Evolutionary conservation across 2,113 vertebrate species (phyloP).

Genomic region (Pandion haliaetus): DNA sequence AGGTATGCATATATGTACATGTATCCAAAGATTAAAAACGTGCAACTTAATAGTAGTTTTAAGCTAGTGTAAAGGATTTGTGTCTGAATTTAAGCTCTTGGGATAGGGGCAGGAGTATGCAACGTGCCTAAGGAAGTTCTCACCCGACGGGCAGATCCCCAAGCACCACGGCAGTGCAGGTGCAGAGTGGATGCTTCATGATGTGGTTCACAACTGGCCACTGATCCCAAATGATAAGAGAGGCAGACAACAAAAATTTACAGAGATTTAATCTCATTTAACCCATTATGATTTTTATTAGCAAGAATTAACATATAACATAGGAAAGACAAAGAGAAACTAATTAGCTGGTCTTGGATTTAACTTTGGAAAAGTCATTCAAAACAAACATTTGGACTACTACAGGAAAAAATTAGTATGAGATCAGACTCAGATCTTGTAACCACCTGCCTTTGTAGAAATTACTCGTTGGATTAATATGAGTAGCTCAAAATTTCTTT

Average conservation of each 20-base stretch:
- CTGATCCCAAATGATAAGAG: not conserved
- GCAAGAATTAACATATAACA: not conserved
- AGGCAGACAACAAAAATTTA: not conserved
- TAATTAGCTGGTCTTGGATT: not conserved
- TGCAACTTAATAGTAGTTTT: not conserved
- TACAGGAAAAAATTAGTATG: not conserved
- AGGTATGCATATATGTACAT: not conserved
- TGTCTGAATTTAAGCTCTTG: not conserved
- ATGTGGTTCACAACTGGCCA: not conserved
- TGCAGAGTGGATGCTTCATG: not conserved
- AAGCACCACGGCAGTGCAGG: rapidly evolving
- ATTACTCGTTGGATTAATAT: not conserved
- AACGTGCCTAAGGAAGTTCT: not conserved
- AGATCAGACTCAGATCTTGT: not conserved
- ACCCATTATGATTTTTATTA: not conserved
- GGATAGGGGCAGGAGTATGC: not conserved
- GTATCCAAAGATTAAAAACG: not conserved
- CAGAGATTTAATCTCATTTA: not conserved
- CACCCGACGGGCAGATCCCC: not conserved
- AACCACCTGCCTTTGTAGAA: not conserved
- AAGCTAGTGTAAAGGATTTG: not conserved
- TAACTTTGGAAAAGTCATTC: not conserved
- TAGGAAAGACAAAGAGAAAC: not conserved
- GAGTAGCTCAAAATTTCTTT: not conserved
- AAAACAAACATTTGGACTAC: not conserved